Percentiles rank a stretch among this genome's conserved stretches.
phyloP scores from a whole-genome alignment of 2,797 vertebrate species.

The Miichthys miiuy region DNA sequence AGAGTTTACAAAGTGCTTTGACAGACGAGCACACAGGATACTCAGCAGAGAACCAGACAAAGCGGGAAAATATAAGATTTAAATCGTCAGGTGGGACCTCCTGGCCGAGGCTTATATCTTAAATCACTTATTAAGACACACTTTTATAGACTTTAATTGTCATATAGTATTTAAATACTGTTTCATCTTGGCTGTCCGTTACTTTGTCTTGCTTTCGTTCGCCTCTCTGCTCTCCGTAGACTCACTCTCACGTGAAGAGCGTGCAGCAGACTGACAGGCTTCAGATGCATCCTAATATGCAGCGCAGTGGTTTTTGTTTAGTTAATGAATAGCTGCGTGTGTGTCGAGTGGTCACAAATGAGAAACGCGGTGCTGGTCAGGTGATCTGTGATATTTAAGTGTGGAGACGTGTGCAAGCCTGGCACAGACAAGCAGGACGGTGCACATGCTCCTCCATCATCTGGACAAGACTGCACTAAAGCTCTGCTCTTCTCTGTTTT shows the following conservation, averaged over 20 bases:
- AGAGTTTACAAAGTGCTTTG: no score
- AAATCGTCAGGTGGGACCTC: no score
- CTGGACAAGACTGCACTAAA: neutral
- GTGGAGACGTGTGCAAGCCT: neutral
- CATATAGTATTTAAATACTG: no score
- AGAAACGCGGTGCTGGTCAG: conserved; percentile 47
- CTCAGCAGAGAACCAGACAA: no score
- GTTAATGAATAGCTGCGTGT: conserved; percentile 68
- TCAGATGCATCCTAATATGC: conserved; percentile 35
- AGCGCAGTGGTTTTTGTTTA: conserved; percentile 19
- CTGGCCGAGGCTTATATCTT: no score
- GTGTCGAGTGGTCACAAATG: conserved; percentile 48
- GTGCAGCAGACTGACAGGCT: conserved; percentile 34
- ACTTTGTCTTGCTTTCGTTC: no score
- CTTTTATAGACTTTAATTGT: no score
- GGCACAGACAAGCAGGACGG: conserved; percentile 13
- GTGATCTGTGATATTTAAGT: conserved; percentile 25
- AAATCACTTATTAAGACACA: no score
- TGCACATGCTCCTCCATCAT: conserved; percentile 5
- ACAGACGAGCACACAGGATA: no score
- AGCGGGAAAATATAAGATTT: no score
- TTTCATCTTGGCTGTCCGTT: no score
- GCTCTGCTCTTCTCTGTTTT: neutral
- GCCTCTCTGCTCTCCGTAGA: no score
- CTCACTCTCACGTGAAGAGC: conserved; percentile 40